Evolutionary conservation across 2,113 vertebrate genomes (phyloP).

Genomic region (Gambusia holbrooki): DNA sequence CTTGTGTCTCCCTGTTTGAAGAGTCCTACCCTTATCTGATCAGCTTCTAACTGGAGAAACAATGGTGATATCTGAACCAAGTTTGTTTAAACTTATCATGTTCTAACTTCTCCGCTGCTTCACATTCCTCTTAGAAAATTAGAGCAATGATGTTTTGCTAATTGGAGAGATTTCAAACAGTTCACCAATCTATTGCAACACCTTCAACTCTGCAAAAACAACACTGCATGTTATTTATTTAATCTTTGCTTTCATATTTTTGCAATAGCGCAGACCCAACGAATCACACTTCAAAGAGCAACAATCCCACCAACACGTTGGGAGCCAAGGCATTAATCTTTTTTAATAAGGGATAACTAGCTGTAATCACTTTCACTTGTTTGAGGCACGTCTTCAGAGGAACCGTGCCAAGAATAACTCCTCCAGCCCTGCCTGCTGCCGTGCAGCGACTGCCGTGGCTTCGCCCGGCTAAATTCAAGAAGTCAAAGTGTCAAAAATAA

Average conservation of each 20-base stretch:
- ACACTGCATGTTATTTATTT: neutral
- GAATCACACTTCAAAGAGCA: constrained; percentile 37
- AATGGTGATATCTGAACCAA: constrained; percentile 40
- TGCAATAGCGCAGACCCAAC: constrained; percentile 7
- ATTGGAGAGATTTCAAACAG: constrained; percentile 2
- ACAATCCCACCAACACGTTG: constrained; percentile 17
- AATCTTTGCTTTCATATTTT: constrained; percentile 15
- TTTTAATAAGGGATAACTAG: constrained; percentile 65
- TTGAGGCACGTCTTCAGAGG: constrained; percentile 28
- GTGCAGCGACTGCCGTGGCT: constrained; percentile 2
- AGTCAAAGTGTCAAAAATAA: neutral
- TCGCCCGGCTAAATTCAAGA: constrained; percentile 43
- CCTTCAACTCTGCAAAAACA: neutral
- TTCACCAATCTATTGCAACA: constrained; percentile 1
- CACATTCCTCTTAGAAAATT: neutral
- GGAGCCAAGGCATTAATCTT: constrained; percentile 46
- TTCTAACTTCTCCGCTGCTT: neutral
- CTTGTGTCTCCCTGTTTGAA: constrained; percentile 38
- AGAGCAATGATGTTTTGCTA: neutral
- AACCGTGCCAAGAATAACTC: constrained; percentile 45
- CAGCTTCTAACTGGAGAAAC: constrained; percentile 29
- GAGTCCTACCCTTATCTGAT: constrained; percentile 57
- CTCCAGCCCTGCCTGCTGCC: neutral
- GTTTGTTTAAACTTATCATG: constrained; percentile 1
- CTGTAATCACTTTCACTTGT: constrained; percentile 62